These are phyloP conservation scores for Capricornis sumatraensis DNA, from an alignment of 2,113 vertebrate species.

Conservation along the genomic window DNA sequence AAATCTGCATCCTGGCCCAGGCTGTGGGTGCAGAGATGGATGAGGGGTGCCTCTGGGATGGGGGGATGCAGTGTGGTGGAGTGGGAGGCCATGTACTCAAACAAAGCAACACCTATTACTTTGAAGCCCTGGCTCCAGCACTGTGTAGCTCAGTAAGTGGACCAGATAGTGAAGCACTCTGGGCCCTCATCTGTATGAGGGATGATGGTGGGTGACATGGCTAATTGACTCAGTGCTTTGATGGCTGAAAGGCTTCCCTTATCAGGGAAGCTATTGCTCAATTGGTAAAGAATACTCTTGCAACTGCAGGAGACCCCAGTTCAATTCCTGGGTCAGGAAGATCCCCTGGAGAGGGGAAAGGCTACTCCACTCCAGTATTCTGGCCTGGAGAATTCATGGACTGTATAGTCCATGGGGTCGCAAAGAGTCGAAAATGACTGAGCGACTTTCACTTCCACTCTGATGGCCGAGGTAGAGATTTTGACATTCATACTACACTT, in stretches of 20 bases:
- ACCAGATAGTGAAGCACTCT: neutral
- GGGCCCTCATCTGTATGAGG: neutral
- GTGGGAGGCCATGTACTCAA: no score
- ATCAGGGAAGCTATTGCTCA: neutral
- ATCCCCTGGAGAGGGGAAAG: neutral
- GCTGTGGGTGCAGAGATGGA: fast-evolving
- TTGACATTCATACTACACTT: neutral
- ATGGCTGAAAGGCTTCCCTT: neutral
- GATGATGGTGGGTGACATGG: no score
- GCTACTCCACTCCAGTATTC: neutral
- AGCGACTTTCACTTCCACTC: neutral
- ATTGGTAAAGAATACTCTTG: neutral
- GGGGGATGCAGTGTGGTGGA: fast-evolving
- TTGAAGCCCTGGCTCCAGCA: neutral
- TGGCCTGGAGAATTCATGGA: neutral
- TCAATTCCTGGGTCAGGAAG: neutral
- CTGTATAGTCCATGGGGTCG: neutral
- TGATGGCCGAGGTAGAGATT: neutral
- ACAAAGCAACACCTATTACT: fast-evolving
- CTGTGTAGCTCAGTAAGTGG: neutral
- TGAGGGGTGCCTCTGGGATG: neutral
- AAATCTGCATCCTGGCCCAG: neutral
- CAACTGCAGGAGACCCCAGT: neutral
- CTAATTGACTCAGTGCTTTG: neutral
- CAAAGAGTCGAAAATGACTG: neutral